These are phyloP conservation scores for Crotalus tigris DNA, from an alignment of 2,113 vertebrate genomes.

Conservation along the genomic window DNA sequence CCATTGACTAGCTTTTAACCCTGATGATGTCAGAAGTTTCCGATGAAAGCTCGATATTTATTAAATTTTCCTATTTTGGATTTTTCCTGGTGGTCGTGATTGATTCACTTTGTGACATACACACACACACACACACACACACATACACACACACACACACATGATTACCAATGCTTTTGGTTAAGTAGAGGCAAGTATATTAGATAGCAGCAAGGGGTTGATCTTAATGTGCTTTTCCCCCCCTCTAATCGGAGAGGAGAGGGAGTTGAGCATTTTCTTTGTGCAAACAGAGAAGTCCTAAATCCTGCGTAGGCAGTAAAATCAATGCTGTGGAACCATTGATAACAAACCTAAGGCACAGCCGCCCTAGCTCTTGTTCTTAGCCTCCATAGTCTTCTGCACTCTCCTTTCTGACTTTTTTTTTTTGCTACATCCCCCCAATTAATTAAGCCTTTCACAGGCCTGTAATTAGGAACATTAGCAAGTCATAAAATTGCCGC, in stretches of 20 bases:
- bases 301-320: constrained; percentile 99
- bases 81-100: too few species aligned
- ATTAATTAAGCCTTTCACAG: constrained; percentile 99
- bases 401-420: constrained; percentile 60
- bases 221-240: constrained; percentile 96
- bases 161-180: constrained; percentile 96
- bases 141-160: constrained; percentile 29
- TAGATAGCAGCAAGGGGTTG: constrained; percentile 99
- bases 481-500: constrained; percentile 99
- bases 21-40: too few species aligned
- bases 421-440: constrained; percentile 88
- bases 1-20: too few species aligned
- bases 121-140: too few species aligned
- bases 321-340: constrained; percentile 97
- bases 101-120: too few species aligned
- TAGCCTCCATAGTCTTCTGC: neutral
- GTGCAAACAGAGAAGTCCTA: constrained; percentile 98
- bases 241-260: neutral
- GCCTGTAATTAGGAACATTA: constrained; percentile 99
- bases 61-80: too few species aligned
- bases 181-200: constrained; percentile 98
- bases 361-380: neutral
- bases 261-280: constrained; percentile 91
- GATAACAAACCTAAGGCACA: constrained; percentile 91
- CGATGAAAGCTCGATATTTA: too few species aligned